Base-by-base conservation (phyloP, 1,140 invertebrate genomes). In the Pemphigus obesinymphae region DNA sequence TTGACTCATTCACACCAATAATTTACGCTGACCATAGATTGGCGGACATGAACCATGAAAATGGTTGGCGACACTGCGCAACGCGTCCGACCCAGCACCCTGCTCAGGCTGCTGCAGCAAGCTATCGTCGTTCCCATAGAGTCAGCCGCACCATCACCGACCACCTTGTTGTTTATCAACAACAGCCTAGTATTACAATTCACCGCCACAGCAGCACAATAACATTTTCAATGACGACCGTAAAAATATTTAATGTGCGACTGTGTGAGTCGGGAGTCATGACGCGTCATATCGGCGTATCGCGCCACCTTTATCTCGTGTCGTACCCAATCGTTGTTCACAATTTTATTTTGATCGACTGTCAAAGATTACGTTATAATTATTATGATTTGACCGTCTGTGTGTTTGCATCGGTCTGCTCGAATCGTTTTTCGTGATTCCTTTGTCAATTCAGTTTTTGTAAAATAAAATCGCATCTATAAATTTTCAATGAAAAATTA, bases 281-380 rank as follows among this genome's bases (percentile, higher is more conserved):
- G 29, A 13, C 37, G 63, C 31, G 63, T 11, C 61, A 58, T 23
- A 26, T 29, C 29, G 29, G 7, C 7, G 10, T 1, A 55, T 76
- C 75, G 53, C 76, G 76, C 76, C 76, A 80, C 55, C 17, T 76
- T 76, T 55, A 55, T 76, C 48, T 55, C 34, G 48, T 13, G 37
- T 5, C 66, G 15, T 26, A 23, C 4, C 66, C 37, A 40, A 40
- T 40, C 4, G 37, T 55, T 55, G n/a, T n/a, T n/a, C n/a, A n/a
- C n/a, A n/a, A n/a, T n/a, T n/a, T n/a, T n/a, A n/a, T n/a, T n/a
- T n/a, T n/a, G n/a, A n/a, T n/a, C n/a, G n/a, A n/a, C n/a, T n/a
- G n/a, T n/a, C n/a, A n/a, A n/a, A n/a, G n/a, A n/a, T n/a, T n/a
- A n/a, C n/a, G n/a, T n/a, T n/a, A n/a, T n/a, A n/a, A n/a, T n/a